A percentile compares a stretch with the other conserved stretches of the same genome.
Evolutionary conservation across 2,888 invertebrate species (phyloP).

Genomic region (Cactoblastis cactorum): DNA sequence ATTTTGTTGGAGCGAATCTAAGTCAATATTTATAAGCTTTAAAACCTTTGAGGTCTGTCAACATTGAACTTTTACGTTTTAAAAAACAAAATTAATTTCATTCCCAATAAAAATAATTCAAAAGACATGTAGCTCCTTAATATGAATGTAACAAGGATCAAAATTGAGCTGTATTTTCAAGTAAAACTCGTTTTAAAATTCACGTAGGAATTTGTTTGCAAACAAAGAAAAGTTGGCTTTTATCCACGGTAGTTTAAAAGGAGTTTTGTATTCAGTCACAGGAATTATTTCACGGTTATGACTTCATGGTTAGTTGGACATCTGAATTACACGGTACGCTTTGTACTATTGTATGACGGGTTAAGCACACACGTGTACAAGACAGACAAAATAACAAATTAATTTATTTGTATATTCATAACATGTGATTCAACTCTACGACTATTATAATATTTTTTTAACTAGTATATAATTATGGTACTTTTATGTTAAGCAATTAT

Average conservation of each 20-base stretch:
- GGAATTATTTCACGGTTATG: constrained; percentile 9
- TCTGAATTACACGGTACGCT: constrained; percentile 16
- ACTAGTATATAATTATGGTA: too few species aligned
- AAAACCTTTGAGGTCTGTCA: constrained; percentile 26
- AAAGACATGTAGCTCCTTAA: too few species aligned
- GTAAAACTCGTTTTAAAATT: background rate
- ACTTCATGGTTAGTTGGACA: constrained; percentile 18
- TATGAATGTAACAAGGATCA: background rate
- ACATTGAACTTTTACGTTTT: constrained; percentile 11
- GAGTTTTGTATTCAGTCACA: constrained; percentile 20
- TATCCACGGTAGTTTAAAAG: constrained; percentile 26
- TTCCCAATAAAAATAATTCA: too few species aligned
- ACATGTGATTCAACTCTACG: too few species aligned
- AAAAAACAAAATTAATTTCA: background rate
- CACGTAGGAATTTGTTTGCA: background rate
- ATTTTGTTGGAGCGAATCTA: constrained; percentile 21
- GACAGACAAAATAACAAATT: too few species aligned
- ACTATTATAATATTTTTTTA: too few species aligned
- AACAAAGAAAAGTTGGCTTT: constrained; percentile 13
- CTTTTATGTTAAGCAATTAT: too few species aligned
- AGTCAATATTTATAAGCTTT: constrained; percentile 30
- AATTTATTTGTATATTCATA: too few species aligned
- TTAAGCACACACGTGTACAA: background rate
- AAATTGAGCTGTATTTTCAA: background rate
- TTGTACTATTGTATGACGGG: background rate